Conservation (phyloP, 1,140 invertebrate genomes). For the Anoplolepis gracilipes region DNA sequence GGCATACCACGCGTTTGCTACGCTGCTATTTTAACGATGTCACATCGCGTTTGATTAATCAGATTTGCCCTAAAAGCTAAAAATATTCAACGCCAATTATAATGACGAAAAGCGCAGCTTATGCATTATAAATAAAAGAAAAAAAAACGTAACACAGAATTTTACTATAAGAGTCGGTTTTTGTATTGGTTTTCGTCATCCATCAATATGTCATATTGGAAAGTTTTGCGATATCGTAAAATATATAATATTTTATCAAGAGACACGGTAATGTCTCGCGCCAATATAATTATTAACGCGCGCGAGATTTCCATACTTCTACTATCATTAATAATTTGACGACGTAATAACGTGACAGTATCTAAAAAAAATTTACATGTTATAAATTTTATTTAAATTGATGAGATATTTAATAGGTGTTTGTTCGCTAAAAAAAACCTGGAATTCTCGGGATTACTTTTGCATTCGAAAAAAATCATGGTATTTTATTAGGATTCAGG, state of each 20-base stretch:
- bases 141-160: not conserved
- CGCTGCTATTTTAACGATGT: slow-evolving; percentile 26
- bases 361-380: not conserved
- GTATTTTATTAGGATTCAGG: too few species aligned
- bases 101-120: not conserved
- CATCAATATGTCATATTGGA: slow-evolving; percentile 25
- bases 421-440: too few species aligned
- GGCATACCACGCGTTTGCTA: not conserved
- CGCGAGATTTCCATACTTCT: not conserved
- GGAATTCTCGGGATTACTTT: too few species aligned
- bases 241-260: slow-evolving; percentile 23
- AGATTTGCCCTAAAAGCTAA: slow-evolving; percentile 13
- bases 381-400: not conserved
- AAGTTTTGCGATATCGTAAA: slow-evolving; percentile 8
- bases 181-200: slow-evolving; percentile 15
- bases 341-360: not conserved
- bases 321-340: not conserved
- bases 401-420: too few species aligned
- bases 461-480: too few species aligned
- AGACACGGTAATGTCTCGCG: too few species aligned
- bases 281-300: not conserved
- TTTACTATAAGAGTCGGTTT: not conserved
- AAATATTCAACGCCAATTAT: slow-evolving; percentile 13
- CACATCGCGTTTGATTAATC: slow-evolving; percentile 38
- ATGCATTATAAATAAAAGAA: not conserved